Conservation (phyloP, 2,888 invertebrate genomes). For the Oxycera nigricornis region DNA sequence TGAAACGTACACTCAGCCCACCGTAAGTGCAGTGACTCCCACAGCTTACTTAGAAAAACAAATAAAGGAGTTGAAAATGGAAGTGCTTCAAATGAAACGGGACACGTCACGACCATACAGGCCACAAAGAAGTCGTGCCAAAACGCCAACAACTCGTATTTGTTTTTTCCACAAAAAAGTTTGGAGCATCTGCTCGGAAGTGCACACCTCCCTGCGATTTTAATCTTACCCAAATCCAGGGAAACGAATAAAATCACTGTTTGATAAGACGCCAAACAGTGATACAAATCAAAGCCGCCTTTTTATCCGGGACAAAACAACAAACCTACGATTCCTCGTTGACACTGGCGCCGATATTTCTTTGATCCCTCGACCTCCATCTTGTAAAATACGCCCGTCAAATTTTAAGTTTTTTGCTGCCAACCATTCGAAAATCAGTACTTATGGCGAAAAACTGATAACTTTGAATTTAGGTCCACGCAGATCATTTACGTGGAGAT, state of each 20-base stretch:
- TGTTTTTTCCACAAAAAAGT: background rate
- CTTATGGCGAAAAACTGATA: background rate
- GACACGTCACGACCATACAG: too few species aligned
- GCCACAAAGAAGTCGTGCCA: too few species aligned
- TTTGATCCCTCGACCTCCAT: background rate
- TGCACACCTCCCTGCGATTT: background rate
- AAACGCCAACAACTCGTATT: background rate
- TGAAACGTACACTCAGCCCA: too few species aligned
- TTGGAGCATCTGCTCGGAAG: background rate
- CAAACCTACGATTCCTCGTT: background rate
- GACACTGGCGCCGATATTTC: background rate
- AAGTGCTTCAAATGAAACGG: too few species aligned
- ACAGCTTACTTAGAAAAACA: too few species aligned
- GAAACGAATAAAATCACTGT: background rate
- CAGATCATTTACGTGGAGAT: background rate
- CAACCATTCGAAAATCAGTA: background rate
- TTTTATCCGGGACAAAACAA: background rate
- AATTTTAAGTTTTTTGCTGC: background rate
- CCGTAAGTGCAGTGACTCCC: too few species aligned
- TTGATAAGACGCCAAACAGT: background rate
- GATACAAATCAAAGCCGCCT: background rate
- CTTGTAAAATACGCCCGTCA: background rate
- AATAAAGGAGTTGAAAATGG: too few species aligned
- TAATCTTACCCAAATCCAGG: background rate
- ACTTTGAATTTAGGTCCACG: background rate